Percentiles rank a stretch among this genome's conserved stretches.
Evolutionary conservation across 2,797 vertebrate genomes (phyloP).

Genomic region (Cichlasoma orientale): DNA sequence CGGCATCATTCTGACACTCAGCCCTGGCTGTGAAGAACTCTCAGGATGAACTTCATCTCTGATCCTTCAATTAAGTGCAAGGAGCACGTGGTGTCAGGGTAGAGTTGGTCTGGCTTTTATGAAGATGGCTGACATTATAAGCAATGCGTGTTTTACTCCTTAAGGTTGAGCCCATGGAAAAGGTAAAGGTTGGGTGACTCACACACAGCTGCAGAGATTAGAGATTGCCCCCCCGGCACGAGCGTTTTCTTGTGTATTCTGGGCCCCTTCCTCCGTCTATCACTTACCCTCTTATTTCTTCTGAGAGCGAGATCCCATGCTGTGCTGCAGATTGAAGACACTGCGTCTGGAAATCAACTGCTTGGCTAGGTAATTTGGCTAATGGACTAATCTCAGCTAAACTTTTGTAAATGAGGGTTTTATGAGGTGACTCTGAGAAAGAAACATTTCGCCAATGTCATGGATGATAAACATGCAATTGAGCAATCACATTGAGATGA

Average conservation of each 20-base stretch:
- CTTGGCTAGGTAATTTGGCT: constrained; percentile 84
- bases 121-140: constrained; percentile 60
- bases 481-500: constrained; percentile 75
- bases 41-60: constrained; percentile 31
- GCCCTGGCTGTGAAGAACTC: constrained; percentile 33
- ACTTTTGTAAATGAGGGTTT: constrained; percentile 84
- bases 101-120: constrained; percentile 37
- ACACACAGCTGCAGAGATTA: constrained; percentile 28
- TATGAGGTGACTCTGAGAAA: constrained; percentile 81
- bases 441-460: constrained; percentile 81
- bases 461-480: constrained; percentile 83
- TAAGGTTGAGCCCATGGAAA: constrained; percentile 32
- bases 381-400: constrained; percentile 85
- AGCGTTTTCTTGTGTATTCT: constrained; percentile 6
- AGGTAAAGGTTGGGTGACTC: constrained; percentile 54
- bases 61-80: constrained; percentile 53
- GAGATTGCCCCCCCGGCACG: constrained; percentile 6
- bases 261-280: constrained; percentile 20
- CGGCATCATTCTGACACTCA: constrained; percentile 46
- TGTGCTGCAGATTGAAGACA: constrained; percentile 83
- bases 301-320: constrained; percentile 67
- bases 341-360: constrained; percentile 81
- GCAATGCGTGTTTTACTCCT: constrained; percentile 26
- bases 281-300: constrained; percentile 56
- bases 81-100: constrained; percentile 9